A percentile compares a stretch with the other conserved stretches of the same genome.
Conservation (phyloP, 2,113 vertebrate species). For the Cavia porcellus region DNA sequence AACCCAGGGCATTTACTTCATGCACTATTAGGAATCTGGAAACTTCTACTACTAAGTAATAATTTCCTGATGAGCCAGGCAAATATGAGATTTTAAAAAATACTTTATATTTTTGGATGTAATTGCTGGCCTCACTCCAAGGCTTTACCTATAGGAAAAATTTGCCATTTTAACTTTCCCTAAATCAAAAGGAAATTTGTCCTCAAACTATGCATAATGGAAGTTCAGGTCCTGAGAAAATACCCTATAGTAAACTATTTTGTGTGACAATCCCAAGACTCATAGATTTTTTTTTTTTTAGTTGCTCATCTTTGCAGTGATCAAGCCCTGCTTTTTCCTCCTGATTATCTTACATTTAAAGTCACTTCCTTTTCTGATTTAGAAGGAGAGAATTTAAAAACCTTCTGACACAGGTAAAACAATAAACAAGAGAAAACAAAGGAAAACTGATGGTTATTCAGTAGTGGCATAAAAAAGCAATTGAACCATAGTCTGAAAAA, state of each 20-base stretch:
- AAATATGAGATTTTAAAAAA: conserved; percentile 72
- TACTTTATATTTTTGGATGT: conserved; percentile 59
- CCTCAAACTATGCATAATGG: not conserved
- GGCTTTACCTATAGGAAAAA: conserved; percentile 6
- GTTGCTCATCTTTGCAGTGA: not conserved
- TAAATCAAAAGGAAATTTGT: conserved; percentile 25
- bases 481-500: conserved; percentile 76
- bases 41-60: conserved; percentile 67
- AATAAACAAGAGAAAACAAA: conserved; percentile 53
- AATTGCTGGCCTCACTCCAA: conserved; percentile 59
- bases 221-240: not conserved
- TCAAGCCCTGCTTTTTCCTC: not conserved
- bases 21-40: conserved; percentile 72
- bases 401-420: conserved; percentile 1
- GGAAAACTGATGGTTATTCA: conserved; percentile 5
- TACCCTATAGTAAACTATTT: not conserved
- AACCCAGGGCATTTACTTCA: not conserved
- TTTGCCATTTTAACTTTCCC: conserved; percentile 20
- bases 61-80: conserved; percentile 81
- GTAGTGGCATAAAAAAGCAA: conserved; percentile 77
- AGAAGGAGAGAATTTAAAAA: conserved; percentile 40
- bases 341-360: conserved; percentile 33
- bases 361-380: conserved; percentile 61
- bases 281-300: not conserved
- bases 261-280: conserved; percentile 62